phyloP scores from a whole-genome alignment of 2,113 vertebrate species.

The Colossoma macropomum region DNA sequence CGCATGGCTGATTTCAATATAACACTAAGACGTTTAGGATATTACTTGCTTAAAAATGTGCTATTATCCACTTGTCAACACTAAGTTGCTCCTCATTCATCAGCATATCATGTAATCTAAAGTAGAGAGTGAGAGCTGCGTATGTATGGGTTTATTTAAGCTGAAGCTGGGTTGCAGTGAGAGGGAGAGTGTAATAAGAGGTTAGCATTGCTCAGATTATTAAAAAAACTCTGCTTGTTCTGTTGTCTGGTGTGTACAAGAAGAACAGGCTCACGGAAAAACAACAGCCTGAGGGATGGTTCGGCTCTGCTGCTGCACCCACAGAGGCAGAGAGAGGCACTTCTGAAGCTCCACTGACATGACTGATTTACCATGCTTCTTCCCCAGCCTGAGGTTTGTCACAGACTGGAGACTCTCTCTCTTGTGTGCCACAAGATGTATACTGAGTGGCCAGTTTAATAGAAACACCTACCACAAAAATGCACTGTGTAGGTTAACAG shows the following conservation, averaged over 20 bases:
- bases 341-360: neutral
- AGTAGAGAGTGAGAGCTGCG: conserved; percentile 13
- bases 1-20: no score
- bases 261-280: neutral
- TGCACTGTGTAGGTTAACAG: no score
- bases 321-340: neutral
- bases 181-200: conserved; percentile 5
- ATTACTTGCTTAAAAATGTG: no score
- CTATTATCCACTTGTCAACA: no score
- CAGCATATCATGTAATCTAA: neutral
- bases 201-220: neutral
- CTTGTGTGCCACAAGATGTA: neutral
- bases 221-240: neutral
- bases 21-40: no score
- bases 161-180: neutral
- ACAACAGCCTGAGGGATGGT: neutral
- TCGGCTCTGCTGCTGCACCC: neutral
- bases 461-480: no score
- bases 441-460: neutral
- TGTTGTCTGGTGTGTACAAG: neutral
- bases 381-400: neutral
- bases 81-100: no score
- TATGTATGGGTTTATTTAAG: neutral
- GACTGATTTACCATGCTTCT: conserved; percentile 2
- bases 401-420: neutral